phyloP scores from a whole-genome alignment of 2,113 vertebrate species.

The Corythaixoides concolor region DNA sequence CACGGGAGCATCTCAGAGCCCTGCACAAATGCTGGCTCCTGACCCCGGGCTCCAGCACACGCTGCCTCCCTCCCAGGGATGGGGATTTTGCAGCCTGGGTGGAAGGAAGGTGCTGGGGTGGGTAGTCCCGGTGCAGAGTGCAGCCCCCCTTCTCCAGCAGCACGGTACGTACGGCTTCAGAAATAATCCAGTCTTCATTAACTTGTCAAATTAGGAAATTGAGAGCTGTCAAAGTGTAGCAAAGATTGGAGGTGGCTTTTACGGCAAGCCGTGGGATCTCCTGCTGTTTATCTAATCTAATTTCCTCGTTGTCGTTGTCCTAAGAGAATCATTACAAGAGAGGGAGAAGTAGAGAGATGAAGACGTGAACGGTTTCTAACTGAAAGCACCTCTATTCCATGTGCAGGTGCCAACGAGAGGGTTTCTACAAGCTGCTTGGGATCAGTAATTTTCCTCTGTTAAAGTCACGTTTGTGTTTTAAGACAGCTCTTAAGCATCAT shows the following conservation, averaged over 20 bases:
- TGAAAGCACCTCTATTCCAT: slow-evolving; percentile 16
- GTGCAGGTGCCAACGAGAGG: neutral
- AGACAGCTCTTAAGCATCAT: neutral
- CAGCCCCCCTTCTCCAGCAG: neutral
- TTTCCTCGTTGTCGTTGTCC: slow-evolving; percentile 12
- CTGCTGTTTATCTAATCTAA: slow-evolving; percentile 48
- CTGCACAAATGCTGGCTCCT: fast-evolving
- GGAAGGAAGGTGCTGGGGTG: neutral
- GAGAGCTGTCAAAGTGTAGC: slow-evolving; percentile 27
- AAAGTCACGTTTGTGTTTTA: slow-evolving; percentile 31
- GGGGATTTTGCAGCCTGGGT: neutral
- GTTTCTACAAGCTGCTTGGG: slow-evolving; percentile 31
- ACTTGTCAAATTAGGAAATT: slow-evolving; percentile 34
- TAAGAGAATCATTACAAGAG: slow-evolving; percentile 48
- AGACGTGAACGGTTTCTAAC: slow-evolving; percentile 40
- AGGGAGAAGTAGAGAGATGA: neutral
- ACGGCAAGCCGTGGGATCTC: slow-evolving; percentile 12
- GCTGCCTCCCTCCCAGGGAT: neutral
- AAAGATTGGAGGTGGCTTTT: slow-evolving; percentile 18
- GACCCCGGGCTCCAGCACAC: neutral
- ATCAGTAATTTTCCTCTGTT: slow-evolving; percentile 34
- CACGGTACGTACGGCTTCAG: fast-evolving
- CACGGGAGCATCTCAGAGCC: neutral
- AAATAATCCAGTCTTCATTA: slow-evolving; percentile 9
- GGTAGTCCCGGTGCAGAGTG: fast-evolving